Conservation (phyloP, 2,888 invertebrate genomes). For the Synanthedon tipuliformis region DNA sequence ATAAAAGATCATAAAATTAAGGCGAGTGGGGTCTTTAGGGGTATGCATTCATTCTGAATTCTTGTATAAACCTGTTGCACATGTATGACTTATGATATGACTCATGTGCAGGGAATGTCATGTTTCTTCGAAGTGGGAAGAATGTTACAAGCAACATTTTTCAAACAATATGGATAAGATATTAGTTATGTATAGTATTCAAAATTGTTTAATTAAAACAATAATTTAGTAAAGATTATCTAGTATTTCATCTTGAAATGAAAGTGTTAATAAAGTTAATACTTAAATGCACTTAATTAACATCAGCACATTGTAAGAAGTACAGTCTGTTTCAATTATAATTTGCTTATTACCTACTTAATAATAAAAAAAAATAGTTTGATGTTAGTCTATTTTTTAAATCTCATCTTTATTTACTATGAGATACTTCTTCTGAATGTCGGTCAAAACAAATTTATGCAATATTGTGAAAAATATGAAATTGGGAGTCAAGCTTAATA, state of each 20-base stretch:
- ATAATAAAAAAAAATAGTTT: background rate
- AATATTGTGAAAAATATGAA: no score
- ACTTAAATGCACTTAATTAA: background rate
- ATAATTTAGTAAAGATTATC: background rate
- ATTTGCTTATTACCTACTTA: background rate
- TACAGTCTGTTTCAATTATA: background rate
- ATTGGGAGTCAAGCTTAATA: no score
- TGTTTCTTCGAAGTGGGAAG: background rate
- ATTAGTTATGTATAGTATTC: background rate
- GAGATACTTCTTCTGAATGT: no score
- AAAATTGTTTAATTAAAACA: background rate
- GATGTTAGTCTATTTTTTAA: no score
- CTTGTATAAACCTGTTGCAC: conserved; percentile 8
- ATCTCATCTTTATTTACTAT: no score
- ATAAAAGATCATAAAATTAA: background rate
- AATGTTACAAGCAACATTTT: no score
- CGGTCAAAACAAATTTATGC: no score
- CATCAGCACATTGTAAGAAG: background rate
- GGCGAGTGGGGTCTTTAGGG: conserved; percentile 1
- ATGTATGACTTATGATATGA: conserved; percentile 5
- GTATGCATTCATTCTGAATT: conserved; percentile 10
- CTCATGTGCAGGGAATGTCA: conserved; percentile 12
- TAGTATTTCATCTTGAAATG: background rate
- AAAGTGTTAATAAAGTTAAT: background rate
- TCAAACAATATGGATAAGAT: no score